Conservation (phyloP, 2,113 vertebrate species). For the Ammospiza caudacuta region DNA sequence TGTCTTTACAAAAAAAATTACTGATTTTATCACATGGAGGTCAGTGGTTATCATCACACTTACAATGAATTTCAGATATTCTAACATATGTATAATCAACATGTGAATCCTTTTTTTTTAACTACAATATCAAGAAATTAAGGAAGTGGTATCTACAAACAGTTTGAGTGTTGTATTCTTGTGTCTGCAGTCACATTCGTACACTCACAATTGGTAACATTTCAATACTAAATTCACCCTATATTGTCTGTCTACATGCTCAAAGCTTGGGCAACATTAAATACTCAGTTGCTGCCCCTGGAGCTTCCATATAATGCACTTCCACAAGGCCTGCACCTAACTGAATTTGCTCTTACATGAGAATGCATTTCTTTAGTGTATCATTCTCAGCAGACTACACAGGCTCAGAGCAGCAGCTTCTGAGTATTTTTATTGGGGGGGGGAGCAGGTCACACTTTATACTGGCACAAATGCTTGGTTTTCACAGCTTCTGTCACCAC, state of each 20-base stretch:
- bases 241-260: not conserved
- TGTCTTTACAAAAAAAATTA: not conserved
- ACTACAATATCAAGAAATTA: not conserved
- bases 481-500: constrained; percentile 14
- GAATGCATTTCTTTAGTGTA: not conserved
- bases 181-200: not conserved
- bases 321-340: not conserved
- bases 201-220: not conserved
- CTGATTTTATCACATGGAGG: not conserved
- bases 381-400: not conserved
- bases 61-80: not conserved
- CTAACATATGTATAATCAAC: not conserved
- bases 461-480: not conserved
- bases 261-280: not conserved
- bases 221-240: not conserved
- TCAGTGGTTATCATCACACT: not conserved
- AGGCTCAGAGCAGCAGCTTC: not conserved
- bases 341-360: not conserved
- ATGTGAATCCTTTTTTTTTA: not conserved
- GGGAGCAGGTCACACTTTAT: not conserved
- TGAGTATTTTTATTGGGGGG: not conserved
- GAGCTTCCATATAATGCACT: not conserved
- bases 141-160: not conserved
- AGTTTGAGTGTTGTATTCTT: not conserved
- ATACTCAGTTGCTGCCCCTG: not conserved